Evolutionary conservation across 2,113 vertebrate genomes (phyloP).

Genomic region (Proteles cristata): DNA sequence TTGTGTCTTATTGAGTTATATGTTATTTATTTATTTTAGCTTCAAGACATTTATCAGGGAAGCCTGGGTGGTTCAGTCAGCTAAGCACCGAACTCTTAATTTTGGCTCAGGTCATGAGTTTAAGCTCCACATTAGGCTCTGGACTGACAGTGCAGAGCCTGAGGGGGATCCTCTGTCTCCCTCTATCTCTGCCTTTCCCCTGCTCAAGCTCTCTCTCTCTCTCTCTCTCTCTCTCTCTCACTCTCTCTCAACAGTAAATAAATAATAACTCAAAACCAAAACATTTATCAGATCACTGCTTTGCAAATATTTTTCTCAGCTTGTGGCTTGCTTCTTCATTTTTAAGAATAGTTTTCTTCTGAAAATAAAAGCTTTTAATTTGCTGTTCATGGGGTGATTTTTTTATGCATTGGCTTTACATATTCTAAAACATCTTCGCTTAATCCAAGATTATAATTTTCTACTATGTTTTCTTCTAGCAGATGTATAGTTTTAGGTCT

Average conservation of each 20-base stretch:
- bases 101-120: no score
- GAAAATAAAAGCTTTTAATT: not conserved
- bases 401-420: not conserved
- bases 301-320: not conserved
- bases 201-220: no score
- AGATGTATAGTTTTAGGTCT: not conserved
- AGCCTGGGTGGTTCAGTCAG: no score
- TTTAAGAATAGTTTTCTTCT: not conserved
- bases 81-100: no score
- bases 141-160: no score
- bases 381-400: not conserved
- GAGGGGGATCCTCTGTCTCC: no score
- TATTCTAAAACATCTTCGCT: not conserved
- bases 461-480: constrained; percentile 1
- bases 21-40: not conserved
- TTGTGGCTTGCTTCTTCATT: not conserved
- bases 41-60: not conserved
- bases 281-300: not conserved
- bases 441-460: not conserved
- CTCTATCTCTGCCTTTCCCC: no score
- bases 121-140: no score
- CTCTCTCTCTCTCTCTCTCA: no score
- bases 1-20: not conserved
- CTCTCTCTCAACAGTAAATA: no score
- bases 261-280: not conserved